Conservation (phyloP, 2,113 vertebrate species). For the human region GRCh38 chr2:177605501-177606000, state of each 20-base stretch:
- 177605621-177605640: constrained; percentile 53
- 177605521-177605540: background rate
- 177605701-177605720: constrained; percentile 49
- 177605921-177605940: constrained; percentile 38
- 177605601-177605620: constrained; percentile 42
- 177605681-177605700: constrained; percentile 60
- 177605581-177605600: background rate
- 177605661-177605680: constrained; percentile 22
- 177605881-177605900: background rate
- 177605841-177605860: background rate
- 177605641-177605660: constrained; percentile 50
- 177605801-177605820: constrained; percentile 49
- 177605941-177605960: constrained; percentile 26
- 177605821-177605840: background rate
- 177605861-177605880: constrained; percentile 13
- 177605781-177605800: constrained; percentile 38
- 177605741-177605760: constrained; percentile 41
- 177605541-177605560: background rate
- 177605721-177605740: constrained; percentile 58
- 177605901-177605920: constrained; percentile 56
- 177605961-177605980: constrained; percentile 44
- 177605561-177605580: background rate
- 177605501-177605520: background rate
- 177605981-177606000: background rate
- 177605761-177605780: constrained; percentile 43